Evolutionary conservation across 2,888 invertebrate species (phyloP).

Genomic region (Hirtodrosophila alboralis): DNA sequence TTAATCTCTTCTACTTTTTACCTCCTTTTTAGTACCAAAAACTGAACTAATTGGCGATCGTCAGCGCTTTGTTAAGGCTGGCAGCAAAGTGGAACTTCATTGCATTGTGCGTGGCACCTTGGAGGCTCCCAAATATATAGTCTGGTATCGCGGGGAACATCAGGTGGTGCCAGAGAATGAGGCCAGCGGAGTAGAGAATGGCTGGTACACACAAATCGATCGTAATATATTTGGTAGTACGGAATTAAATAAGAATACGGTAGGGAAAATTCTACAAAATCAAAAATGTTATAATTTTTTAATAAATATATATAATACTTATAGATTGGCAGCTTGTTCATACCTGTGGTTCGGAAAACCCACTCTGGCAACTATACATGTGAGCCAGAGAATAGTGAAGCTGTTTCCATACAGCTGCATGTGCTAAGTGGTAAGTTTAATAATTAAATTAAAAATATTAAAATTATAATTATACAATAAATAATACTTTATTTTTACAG

Average conservation of each 20-base stretch:
- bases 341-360: conserved; percentile 82
- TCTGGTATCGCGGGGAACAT: conserved; percentile 91
- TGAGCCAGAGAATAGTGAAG: conserved; percentile 95
- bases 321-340: conserved; percentile 83
- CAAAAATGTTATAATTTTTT: not conserved
- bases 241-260: conserved; percentile 82
- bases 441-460: too few species aligned
- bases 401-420: conserved; percentile 94
- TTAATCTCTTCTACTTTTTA: too few species aligned
- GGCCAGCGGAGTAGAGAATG: conserved; percentile 49
- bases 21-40: conserved; percentile 94
- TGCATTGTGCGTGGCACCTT: conserved; percentile 95
- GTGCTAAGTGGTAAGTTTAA: conserved; percentile 95
- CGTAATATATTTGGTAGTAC: conserved; percentile 81
- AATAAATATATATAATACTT: not conserved
- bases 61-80: conserved; percentile 95
- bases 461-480: not conserved
- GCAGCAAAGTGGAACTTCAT: conserved; percentile 93
- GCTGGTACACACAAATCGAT: conserved; percentile 83
- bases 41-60: conserved; percentile 95
- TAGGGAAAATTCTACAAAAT: conserved; percentile 18
- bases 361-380: conserved; percentile 94
- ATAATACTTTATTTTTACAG: conserved; percentile 40
- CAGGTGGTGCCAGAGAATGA: conserved; percentile 82
- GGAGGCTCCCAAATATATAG: conserved; percentile 95